Evolutionary conservation across 1,140 invertebrate genomes (phyloP), one percentile per base, ranked within the genome.

Genomic region (Aphis gossypii): DNA sequence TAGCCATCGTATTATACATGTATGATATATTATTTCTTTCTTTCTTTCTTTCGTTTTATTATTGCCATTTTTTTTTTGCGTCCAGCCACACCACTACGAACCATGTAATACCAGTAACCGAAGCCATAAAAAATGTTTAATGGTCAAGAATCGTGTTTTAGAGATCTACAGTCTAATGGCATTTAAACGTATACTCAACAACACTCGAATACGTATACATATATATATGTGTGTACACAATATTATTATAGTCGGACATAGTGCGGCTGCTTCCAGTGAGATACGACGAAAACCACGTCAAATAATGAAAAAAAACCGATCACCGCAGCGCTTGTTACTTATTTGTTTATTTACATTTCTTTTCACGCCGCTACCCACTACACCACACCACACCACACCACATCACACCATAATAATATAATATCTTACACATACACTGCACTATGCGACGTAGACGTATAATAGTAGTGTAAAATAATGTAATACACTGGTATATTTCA

Each of bases 321-420:
- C 82, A 41, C 38, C 44, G 9, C n/a, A 87, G 23, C 44, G 84
- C 48, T 88, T 88, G 87, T 88, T 56, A 56, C 87, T 56, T 38
- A n/a, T 90, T 90, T 90, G 54, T 90, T 90, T 88, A 88, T 86
- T 86, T 60, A 90, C 88, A 90, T 90, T 90, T 90, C 56, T 90
- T 90, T 60, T 56, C 88, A 90, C 88, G 25, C 88, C 21, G 14
- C 87, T 51, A n/a, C 46, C 30, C 60, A 35, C 46, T 88, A 48
- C 44, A 23, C n/a, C 23, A 30, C 25, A 88, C n/a, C 25, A n/a
- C 25, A 87, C 23, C 21, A 84, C 68, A 21, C 76, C 18, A 82
- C 3, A 83, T 20, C 35, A 38, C 21, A 9, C 82, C 35, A 38
- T 38, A 35, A n/a, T 56, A 38, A 84, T 84, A 44, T 84, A 41